phyloP scores from a whole-genome alignment of 2,888 invertebrate genomes.

The Endotricha flammealis region DNA sequence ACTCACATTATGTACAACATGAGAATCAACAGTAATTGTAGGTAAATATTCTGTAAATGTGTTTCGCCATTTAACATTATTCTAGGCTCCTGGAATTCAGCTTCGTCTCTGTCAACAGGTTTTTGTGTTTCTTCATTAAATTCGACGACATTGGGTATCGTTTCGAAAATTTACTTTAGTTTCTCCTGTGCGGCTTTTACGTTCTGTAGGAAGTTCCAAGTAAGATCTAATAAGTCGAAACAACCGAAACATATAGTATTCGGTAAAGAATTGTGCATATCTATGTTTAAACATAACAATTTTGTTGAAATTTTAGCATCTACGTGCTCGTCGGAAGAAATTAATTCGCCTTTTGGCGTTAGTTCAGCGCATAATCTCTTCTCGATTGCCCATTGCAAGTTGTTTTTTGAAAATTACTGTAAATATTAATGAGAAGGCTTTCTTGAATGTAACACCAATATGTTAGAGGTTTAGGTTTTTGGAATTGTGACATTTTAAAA shows the following conservation, averaged over 20 bases:
- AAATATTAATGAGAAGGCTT: too few relatives aligned
- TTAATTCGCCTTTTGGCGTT: conserved; percentile 48
- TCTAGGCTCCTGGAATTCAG: conserved; percentile 46
- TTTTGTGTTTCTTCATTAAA: conserved; percentile 32
- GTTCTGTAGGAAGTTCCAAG: conserved; percentile 59
- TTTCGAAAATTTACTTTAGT: conserved; percentile 37
- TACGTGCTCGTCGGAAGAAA: conserved; percentile 55
- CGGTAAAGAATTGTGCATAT: conserved; percentile 49
- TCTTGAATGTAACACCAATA: too few relatives aligned
- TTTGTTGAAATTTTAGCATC: conserved; percentile 54
- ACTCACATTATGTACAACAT: too few relatives aligned
- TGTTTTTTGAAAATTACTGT: too few relatives aligned
- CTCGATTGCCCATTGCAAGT: too few relatives aligned
- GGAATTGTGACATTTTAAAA: too few relatives aligned
- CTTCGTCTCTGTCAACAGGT: conserved; percentile 57
- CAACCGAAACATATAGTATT: conserved; percentile 64
- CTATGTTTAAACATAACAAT: conserved; percentile 66
- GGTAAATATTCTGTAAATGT: conserved; percentile 26
- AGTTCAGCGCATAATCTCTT: conserved; percentile 67
- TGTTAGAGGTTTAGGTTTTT: too few relatives aligned
- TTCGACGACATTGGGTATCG: conserved; percentile 24
- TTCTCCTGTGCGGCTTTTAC: conserved; percentile 57
- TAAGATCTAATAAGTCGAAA: conserved; percentile 61
- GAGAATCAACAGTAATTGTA: conserved; percentile 33
- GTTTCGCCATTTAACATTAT: conserved; percentile 45